Evolutionary conservation across 2,113 vertebrate genomes (phyloP), one percentile per base, ranked within the genome.

Genomic region (Burhinus bistriatus): DNA sequence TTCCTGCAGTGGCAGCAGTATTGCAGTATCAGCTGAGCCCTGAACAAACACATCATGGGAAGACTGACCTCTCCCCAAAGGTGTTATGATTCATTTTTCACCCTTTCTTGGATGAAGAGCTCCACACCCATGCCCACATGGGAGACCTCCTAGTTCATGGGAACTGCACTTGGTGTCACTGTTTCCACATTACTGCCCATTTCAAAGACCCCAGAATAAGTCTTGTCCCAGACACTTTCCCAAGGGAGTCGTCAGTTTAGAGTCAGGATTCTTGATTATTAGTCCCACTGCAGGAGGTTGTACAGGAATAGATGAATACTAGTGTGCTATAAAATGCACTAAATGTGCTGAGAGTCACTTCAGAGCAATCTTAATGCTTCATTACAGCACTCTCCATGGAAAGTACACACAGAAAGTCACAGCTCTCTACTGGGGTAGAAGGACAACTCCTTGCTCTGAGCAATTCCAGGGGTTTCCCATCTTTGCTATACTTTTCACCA

Each of bases 151-250:
- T 16, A 13, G 32, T 3, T 52, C 26, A 65, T 13, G 49, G 49
- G 79, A 88, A 54, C 4, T 4, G 71, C 15, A 6, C 72, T 40
- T 49, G 58, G 36, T 88, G 87, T 95, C 96, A 94, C 62, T 66
- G 36, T 96, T 96, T 94, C 96, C 93, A 90, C 95, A 94, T 61
- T 8, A 13, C 61, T 44, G 42, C 91, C 77, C 20, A 1, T 65
- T 91, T 85, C 92, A 89, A 87, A 96, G 80, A 7, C 77, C 78
- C 29, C 15, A 13, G 52, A 49, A 9, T n/a, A 58, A 89, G 84
- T 6, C 87, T 15, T 4, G 68, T 36, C 92, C 70, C 90, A 90
- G 95, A 52, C 90, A 18, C 2, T 0, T 22, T 49, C 95, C 96
- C 66, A 20, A 66, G 82, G 92, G 93, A 88, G 78, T 19, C 0